A percentile compares a stretch with the other conserved stretches of the same genome.
Conservation (phyloP, 1,140 invertebrate genomes). For the Temnothorax curvispinosus region DNA sequence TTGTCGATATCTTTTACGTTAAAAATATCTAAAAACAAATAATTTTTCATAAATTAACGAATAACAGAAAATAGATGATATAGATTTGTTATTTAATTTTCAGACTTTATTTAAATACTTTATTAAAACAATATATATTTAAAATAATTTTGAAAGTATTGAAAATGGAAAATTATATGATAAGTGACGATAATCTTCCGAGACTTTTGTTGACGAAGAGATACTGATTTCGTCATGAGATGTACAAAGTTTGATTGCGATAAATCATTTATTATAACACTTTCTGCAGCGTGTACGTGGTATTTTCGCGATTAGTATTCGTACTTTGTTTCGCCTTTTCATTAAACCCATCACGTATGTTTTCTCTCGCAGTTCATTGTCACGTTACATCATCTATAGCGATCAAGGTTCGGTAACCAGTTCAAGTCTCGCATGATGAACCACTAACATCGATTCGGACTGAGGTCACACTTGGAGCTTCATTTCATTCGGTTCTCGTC, state of each 20-base stretch:
- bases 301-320: conserved; percentile 8
- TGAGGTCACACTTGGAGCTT: conserved; percentile 4
- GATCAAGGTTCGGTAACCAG: conserved; percentile 18
- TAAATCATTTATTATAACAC: background rate
- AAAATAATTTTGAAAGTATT: background rate
- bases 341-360: conserved; percentile 34
- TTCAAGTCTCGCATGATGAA: background rate
- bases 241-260: background rate
- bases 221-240: background rate
- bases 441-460: background rate
- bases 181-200: background rate
- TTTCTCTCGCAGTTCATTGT: conserved; percentile 17
- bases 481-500: background rate
- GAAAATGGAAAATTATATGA: background rate
- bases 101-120: background rate
- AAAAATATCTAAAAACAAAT: background rate
- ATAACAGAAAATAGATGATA: background rate
- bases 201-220: background rate
- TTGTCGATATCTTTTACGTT: background rate
- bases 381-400: background rate
- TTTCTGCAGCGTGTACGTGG: background rate
- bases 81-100: background rate
- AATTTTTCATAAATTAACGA: background rate
- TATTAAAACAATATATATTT: background rate
- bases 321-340: conserved; percentile 3